Evolutionary conservation across 2,888 invertebrate genomes (phyloP), one percentile per base, ranked within the genome.

Genomic region (Onchidella celtica): DNA sequence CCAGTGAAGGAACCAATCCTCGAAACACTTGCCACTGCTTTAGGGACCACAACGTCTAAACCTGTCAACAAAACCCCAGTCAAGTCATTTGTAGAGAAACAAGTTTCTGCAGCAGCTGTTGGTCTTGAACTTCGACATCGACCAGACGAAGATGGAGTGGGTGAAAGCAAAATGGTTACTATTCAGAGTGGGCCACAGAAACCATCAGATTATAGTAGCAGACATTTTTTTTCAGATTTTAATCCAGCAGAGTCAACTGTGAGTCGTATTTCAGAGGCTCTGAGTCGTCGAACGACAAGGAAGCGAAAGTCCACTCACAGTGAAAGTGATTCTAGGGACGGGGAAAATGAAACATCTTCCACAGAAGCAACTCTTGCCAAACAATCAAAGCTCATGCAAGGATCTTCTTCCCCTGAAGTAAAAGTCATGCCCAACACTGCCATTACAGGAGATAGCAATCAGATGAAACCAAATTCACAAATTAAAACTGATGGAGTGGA

Each of bases 1-100:
- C 65, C 57, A 57, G 38, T 80, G 11, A 80, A 80, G 68, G 74
- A 80, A 68, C 80, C 80, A 2, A 74, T 80, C 57, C 40, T 80
- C 11, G 80, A 73, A 57, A 57, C 36, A n/a, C 29, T 80, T 32
- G 74, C 74, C 29, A 74, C 80, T 4, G 29, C 74, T 0, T 32
- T 80, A n/a, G 74, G 66, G 11, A 47, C 79, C 6, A 3, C 40
- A 36, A 32, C 38, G 2, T 29, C 38, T 32, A 76, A 66, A 65
- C 29, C 47, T 34, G 65, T 29, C 11, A 57, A 4, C 40, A 29
- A 21, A 27, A 34, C 61, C 14, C 24, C 59, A 1, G 11, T 29
- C 32, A 66, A 68, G 21, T 77, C 68, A 57, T 68, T 68, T 77
- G 68, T 68, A n/a, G 36, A 68, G 24, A 63, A 36, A 40, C 65